Base-by-base conservation (phyloP, 2,113 vertebrate genomes). In the Bubo scandiacus region DNA sequence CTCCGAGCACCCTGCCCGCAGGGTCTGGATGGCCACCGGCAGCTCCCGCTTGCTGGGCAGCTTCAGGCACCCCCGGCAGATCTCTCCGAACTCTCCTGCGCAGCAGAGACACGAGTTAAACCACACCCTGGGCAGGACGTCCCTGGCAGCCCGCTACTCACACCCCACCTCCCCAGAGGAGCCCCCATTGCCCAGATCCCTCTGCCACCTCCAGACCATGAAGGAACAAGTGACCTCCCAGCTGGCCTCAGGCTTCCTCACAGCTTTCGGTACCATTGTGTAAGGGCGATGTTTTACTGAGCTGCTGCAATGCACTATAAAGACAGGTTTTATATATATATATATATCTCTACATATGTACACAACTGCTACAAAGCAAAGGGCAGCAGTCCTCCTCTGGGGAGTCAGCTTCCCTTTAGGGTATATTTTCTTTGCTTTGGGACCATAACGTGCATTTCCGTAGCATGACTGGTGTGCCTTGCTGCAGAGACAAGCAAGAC, bases 41-140 rank as follows among this genome's bases (percentile, higher is more conserved):
- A 99, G 98, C 96, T 99, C 99, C 1, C 99, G 96, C 96, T 99
- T 99, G 96, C 99, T 99, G 25, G 99, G 99, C 62, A 99, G 98
- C 98, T 98, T 99, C 97, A 99, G 97, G 92, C 98, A 99, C 5
- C 99, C 99, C 0, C 98, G 98, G 88, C 99, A 99, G 91, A 99
- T 97, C 93, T 99, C 99, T 32, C 99, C 99, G 58, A 99, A 99
- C 87, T 99, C 98, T 2, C 99, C 99, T 99, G 97, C 6, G 30
- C 36, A 6, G 65, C 61, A 90, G 27, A 93, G 86, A 62, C n/a
- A 66, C 0, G 45, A 42, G 70, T 77, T 36, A 59, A 20, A 52
- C 12, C 43, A 12, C 25, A 22, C 1, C 42, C 6, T 0, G 1
- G 4, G 38, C 10, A 1, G 12, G 14, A 13, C 3, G 1, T 3